Percentiles rank a stretch among this genome's conserved stretches.
Conservation (phyloP, 2,888 invertebrate genomes). For the Andrena chrysosceles region DNA sequence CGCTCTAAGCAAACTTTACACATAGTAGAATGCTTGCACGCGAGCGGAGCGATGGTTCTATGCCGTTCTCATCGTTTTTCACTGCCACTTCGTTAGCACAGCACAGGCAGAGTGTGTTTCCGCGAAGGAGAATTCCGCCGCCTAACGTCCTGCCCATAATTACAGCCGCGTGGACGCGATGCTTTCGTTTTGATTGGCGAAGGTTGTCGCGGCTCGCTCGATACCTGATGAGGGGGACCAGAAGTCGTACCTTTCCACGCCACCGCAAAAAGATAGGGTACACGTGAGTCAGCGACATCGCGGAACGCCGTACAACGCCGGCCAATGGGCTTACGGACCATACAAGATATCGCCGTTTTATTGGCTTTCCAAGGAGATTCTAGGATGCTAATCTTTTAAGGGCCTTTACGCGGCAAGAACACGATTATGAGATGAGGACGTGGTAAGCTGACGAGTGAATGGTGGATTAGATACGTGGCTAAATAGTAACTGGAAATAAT, state of each 20-base stretch:
- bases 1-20: conserved; percentile 69
- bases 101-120: conserved; percentile 54
- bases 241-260: conserved; percentile 12
- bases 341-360: conserved; percentile 33
- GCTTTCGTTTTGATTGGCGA: conserved; percentile 62
- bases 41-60: conserved; percentile 52
- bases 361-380: conserved; percentile 20
- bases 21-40: conserved; percentile 63
- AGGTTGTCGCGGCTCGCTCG: conserved; percentile 32
- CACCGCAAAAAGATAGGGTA: conserved; percentile 35
- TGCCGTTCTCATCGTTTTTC: conserved; percentile 65
- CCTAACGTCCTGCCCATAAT: conserved; percentile 57
- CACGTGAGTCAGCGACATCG: conserved; percentile 43
- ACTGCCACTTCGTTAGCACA: conserved; percentile 69
- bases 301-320: conserved; percentile 8
- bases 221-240: conserved; percentile 30
- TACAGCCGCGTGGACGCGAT: conserved; percentile 48
- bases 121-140: conserved; percentile 63
- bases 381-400: conserved; percentile 28
- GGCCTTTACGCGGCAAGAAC: conserved; percentile 25
- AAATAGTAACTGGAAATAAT: conserved; percentile 16
- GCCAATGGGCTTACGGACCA: conserved; percentile 4
- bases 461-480: neutral
- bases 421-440: neutral
- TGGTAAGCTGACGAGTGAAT: conserved; percentile 17